Conservation (phyloP, 2,888 invertebrate genomes). For the Cryptocephalus primarius region DNA sequence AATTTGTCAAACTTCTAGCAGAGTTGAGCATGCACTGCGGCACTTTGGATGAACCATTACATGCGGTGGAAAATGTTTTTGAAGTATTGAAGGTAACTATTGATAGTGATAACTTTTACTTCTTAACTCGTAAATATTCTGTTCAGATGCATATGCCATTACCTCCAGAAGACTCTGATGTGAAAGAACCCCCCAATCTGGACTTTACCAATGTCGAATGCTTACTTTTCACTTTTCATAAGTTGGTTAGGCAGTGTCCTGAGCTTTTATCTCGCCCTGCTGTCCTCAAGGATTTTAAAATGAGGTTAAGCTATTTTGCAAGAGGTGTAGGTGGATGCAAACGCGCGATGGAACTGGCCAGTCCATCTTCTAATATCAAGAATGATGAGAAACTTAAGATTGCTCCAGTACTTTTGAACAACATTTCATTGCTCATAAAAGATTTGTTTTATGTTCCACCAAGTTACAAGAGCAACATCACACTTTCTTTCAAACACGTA, state of each 20-base stretch:
- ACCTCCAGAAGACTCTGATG: conserved; percentile 61
- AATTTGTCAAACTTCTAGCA: conserved; percentile 76
- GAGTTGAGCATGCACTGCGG: conserved; percentile 73
- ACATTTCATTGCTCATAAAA: conserved; percentile 84
- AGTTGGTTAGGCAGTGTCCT: conserved; percentile 67
- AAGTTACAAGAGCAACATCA: conserved; percentile 74
- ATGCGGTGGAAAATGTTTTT: conserved; percentile 66
- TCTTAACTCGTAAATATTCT: conserved; percentile 9
- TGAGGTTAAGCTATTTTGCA: conserved; percentile 84
- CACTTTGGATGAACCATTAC: conserved; percentile 60
- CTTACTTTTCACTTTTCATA: conserved; percentile 66
- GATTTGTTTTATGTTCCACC: conserved; percentile 93
- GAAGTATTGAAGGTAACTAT: conserved; percentile 61
- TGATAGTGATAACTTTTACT: not conserved
- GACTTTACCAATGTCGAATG: conserved; percentile 93
- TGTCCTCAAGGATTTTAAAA: conserved; percentile 73
- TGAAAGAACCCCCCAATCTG: conserved; percentile 63
- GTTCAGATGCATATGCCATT: conserved; percentile 76
- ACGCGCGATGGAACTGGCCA: not conserved
- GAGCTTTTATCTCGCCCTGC: conserved; percentile 62
- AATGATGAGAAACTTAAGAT: conserved; percentile 64
- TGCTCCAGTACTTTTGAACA: conserved; percentile 83
- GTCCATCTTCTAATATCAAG: conserved; percentile 9
- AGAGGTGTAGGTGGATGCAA: conserved; percentile 66
- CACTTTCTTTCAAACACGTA: conserved; percentile 57